phyloP scores from a whole-genome alignment of 1,140 invertebrate species.

The Papilio aristodemus region DNA sequence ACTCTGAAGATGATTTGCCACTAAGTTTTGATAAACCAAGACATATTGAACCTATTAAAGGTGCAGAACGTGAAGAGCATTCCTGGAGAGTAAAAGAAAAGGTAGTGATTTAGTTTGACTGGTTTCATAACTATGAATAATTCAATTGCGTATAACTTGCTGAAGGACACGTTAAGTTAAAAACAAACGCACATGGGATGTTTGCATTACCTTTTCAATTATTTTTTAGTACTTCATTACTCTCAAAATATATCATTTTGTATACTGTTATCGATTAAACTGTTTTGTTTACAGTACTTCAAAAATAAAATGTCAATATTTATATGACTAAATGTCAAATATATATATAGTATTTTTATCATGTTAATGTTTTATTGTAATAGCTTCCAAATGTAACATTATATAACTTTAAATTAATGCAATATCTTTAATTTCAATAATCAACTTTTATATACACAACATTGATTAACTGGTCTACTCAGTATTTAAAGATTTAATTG shows the following conservation, averaged over 20 bases:
- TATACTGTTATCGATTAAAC: neutral
- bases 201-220: conserved; percentile 2
- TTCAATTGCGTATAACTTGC: conserved; percentile 53
- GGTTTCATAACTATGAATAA: conserved; percentile 35
- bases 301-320: conserved; percentile 14
- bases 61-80: conserved; percentile 86
- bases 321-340: neutral
- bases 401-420: too few relatives aligned
- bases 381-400: neutral
- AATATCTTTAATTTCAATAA: too few relatives aligned
- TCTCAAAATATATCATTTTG: neutral
- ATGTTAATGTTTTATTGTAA: neutral
- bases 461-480: too few relatives aligned
- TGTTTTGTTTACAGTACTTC: conserved; percentile 31
- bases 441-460: too few relatives aligned
- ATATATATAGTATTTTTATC: neutral
- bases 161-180: conserved; percentile 47
- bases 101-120: conserved; percentile 78
- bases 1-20: conserved; percentile 84
- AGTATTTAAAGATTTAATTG: too few relatives aligned
- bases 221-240: neutral
- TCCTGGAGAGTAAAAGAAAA: conserved; percentile 96
- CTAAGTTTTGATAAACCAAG: conserved; percentile 86
- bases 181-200: conserved; percentile 72
- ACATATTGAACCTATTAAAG: conserved; percentile 89